Evolutionary conservation across 2,113 vertebrate species (phyloP), one percentile per base, ranked within the genome.

Genomic region (Hucho hucho): DNA sequence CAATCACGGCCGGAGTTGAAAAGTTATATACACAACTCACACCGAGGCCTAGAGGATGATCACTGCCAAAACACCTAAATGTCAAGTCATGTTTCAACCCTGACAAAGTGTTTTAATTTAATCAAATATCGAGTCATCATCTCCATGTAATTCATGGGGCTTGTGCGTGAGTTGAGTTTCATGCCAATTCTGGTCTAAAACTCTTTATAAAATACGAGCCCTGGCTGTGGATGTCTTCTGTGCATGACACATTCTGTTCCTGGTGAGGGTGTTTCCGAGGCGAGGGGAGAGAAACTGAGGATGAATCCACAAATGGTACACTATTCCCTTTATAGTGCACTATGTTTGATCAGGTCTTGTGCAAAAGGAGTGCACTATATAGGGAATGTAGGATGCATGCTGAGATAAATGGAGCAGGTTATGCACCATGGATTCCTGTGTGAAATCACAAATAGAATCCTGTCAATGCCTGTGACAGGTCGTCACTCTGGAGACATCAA

Each of bases 11-110:
- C 6, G 6, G 6, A 32, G 46, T 87, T 81, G 78, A 84, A 78
- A 74, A 77, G 73, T 70, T 76, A 73, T 75, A 75, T 68, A 78
- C 59, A 86, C 29, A 6, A 77, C 46, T 72, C 79, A 77, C 70
- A 80, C 66, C 73, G 53, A 61, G 64, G 26, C 58, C 3, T 29
- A 75, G 46, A 76, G 70, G 49, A 72, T 77, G 56, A 83, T 73
- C 73, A 18, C 46, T 32, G 26, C 74, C 2, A 53, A 53, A 66
- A 63, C 73, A 74, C 37, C 49, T 3, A 49, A 49, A 49, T 49
- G 47, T 1, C 47, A 49, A 49, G 47, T 32, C 32, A 49, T 49
- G 14, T 49, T 49, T 49, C 12, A 49, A 72, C 61, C 66, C 72
- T 18, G 71, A 61, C 29, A 11, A 77, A 80, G 63, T 46, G 58